Percentiles rank a stretch among this genome's conserved stretches.
Conservation (phyloP, 2,113 vertebrate species). For the Pseudopipra pipra region DNA sequence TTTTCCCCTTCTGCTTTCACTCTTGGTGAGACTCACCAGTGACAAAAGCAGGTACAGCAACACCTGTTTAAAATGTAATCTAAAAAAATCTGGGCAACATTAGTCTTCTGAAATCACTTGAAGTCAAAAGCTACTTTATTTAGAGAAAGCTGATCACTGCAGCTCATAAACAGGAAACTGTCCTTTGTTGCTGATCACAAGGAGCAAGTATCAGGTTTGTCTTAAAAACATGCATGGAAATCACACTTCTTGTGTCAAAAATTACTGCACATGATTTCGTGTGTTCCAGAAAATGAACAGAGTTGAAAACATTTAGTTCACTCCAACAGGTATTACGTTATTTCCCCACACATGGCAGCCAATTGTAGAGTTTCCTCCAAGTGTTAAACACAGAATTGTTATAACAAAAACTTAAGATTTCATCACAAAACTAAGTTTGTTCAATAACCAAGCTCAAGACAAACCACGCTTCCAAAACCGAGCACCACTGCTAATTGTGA, state of each 20-base stretch:
- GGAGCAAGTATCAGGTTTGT: neutral
- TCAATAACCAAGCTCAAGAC: neutral
- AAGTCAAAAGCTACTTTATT: neutral
- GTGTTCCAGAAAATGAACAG: neutral
- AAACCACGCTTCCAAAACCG: neutral
- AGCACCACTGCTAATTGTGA: neutral
- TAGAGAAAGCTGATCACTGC: neutral
- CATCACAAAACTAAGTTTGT: neutral
- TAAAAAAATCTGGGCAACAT: neutral
- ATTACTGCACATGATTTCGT: fast-evolving
- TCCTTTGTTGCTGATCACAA: neutral
- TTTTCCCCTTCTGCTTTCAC: neutral
- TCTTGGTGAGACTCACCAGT: neutral
- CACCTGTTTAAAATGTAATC: neutral
- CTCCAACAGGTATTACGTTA: neutral
- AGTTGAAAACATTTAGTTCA: neutral
- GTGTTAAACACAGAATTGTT: neutral
- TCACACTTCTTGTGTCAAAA: neutral
- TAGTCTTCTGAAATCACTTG: neutral
- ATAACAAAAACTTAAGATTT: neutral
- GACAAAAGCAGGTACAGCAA: neutral
- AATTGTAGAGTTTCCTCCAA: neutral
- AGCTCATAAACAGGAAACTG: neutral
- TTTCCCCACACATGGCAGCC: neutral
- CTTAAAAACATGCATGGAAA: neutral